phyloP scores from a whole-genome alignment of 1,140 invertebrate species.

The Atta colombica region DNA sequence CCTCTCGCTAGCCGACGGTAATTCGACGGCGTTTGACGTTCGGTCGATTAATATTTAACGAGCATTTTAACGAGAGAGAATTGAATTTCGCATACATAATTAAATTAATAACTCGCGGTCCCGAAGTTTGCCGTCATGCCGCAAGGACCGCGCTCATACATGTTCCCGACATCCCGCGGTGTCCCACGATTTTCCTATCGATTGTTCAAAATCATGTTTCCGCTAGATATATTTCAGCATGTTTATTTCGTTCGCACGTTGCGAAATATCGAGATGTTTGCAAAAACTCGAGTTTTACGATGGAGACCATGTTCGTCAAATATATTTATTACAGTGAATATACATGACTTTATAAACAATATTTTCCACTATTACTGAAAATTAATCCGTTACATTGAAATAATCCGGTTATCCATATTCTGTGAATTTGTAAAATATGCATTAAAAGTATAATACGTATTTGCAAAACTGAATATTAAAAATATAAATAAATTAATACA shows the following conservation, averaged over 20 bases:
- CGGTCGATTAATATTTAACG: slow-evolving; percentile 48
- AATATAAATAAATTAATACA: slow-evolving; percentile 17
- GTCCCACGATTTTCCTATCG: slow-evolving; percentile 27
- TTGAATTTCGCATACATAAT: slow-evolving; percentile 46
- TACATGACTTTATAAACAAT: not conserved
- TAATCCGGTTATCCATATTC: not conserved
- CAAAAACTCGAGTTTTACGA: not conserved
- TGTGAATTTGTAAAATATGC: not conserved
- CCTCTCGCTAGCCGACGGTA: not conserved
- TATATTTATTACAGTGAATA: slow-evolving; percentile 11
- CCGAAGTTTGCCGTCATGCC: slow-evolving; percentile 22
- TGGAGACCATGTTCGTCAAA: not conserved
- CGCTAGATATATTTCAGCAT: not conserved
- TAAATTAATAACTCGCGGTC: slow-evolving; percentile 48
- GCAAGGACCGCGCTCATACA: not conserved
- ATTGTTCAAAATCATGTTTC: slow-evolving; percentile 10
- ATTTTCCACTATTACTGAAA: not conserved
- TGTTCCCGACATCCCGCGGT: not conserved
- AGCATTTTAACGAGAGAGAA: slow-evolving; percentile 43
- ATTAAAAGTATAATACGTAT: not conserved
- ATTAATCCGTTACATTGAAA: slow-evolving; percentile 40
- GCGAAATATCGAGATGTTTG: slow-evolving; percentile 16
- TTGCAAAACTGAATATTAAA: no score
- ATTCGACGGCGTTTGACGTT: slow-evolving; percentile 38
- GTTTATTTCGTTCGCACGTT: not conserved